Evolutionary conservation across 2,113 vertebrate species (phyloP), one percentile per base, ranked within the genome.

Genomic region (Thomomys bottae): DNA sequence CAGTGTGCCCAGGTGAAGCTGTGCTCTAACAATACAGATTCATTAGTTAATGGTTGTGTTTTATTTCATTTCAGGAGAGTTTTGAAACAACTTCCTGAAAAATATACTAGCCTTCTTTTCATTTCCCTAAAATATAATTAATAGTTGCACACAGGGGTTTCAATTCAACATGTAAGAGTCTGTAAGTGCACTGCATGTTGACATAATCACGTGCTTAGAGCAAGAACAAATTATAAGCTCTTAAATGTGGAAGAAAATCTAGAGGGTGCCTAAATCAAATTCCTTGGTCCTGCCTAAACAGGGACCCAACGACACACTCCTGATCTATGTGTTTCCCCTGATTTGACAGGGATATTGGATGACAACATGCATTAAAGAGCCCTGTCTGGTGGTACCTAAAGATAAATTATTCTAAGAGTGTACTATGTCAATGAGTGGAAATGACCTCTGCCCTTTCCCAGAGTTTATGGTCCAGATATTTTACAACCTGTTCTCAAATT

Each of bases 1-100:
- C n/a, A 23, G 26, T 64, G 20, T 64, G 82, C 5, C 64, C 9
- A 79, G 49, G 34, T 88, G 20, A 92, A 71, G 21, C 21, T 76
- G 3, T 30, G 6, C 68, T 89, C 90, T 34, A 30, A 90, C 45
- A 78, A n/a, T 66, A 79, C 75, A 59, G 32, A 80, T 90, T 78
- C 82, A 92, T 92, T 79, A 76, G 30, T 57, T 82, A 89, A 93
- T 68, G 32, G 30, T 23, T 76, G 3, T 87, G 49, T 8, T 26
- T 92, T 83, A 61, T 61, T 94, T 82, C n/a, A 80, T 67, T 73
- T 66, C 73, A 73, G n/a, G 72, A 11, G 2, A 71, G n/a, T 66
- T 73, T 49, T 84, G 79, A 75, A 81, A 84, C 28, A 77, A 20
- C 42, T 49, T 63, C 84, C 11, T 87, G 59, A 78, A 42, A 17